phyloP scores from a whole-genome alignment of 23 tunicate species.

The Ascidia mentula region DNA sequence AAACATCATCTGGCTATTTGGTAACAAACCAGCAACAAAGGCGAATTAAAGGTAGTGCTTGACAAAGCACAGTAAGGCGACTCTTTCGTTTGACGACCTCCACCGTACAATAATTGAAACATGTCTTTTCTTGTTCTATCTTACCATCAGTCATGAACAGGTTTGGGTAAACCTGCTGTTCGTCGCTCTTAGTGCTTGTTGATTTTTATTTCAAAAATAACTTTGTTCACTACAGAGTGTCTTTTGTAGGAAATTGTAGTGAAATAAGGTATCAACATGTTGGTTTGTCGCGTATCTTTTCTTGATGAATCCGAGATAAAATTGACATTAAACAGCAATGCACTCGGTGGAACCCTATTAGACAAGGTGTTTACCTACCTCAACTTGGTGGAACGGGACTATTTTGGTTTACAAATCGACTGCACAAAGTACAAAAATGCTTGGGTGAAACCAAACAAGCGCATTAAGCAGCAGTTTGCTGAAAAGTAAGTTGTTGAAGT shows the following conservation, averaged over 20 bases:
- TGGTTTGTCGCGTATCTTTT: slow-evolving; percentile 31
- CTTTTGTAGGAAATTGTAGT: too few species aligned
- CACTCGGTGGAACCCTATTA: slow-evolving; percentile 15
- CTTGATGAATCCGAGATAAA: slow-evolving; percentile 48
- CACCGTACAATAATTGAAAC: background rate
- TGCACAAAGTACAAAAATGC: slow-evolving; percentile 14
- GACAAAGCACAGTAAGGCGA: background rate
- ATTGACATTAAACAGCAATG: slow-evolving; percentile 15
- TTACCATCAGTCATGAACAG: too few species aligned
- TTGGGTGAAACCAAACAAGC: slow-evolving; percentile 56
- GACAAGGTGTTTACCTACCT: slow-evolving; percentile 34
- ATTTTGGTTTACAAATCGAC: slow-evolving; percentile 50
- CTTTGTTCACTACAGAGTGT: too few species aligned
- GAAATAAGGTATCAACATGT: background rate
- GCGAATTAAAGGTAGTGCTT: background rate
- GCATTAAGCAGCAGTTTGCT: slow-evolving; percentile 47
- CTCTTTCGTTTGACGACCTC: background rate
- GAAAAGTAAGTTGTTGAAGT: slow-evolving; percentile 36
- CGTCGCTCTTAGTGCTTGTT: too few species aligned
- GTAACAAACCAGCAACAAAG: background rate
- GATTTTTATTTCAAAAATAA: too few species aligned
- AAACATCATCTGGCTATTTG: background rate
- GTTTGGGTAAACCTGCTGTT: too few species aligned
- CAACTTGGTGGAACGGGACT: slow-evolving; percentile 36
- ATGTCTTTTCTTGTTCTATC: background rate